Conservation (phyloP, 2,113 vertebrate species). For the Chlorocebus sabaeus region DNA sequence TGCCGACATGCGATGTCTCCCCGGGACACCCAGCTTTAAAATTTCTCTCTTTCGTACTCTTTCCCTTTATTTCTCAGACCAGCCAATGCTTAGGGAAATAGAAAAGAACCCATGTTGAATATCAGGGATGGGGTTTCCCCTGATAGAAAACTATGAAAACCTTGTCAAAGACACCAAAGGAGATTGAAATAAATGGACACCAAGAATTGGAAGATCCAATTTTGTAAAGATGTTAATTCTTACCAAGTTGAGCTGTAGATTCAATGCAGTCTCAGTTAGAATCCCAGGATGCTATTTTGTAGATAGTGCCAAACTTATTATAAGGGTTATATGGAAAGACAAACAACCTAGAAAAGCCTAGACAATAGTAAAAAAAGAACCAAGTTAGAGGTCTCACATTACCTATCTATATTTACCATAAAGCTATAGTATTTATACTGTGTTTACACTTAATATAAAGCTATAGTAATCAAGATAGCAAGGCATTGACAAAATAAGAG, state of each 20-base stretch:
- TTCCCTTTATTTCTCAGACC: too few relatives aligned
- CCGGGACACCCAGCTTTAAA: too few relatives aligned
- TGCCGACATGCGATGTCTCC: too few relatives aligned
- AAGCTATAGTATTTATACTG: neutral
- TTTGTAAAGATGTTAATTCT: neutral
- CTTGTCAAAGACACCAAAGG: neutral
- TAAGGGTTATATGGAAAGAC: neutral
- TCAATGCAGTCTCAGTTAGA: neutral
- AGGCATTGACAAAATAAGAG: neutral
- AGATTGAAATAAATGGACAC: neutral
- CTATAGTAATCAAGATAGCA: neutral
- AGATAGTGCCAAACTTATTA: neutral
- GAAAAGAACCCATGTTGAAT: too few relatives aligned
- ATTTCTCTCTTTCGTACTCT: too few relatives aligned
- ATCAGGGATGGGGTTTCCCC: too few relatives aligned
- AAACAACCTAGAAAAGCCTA: neutral
- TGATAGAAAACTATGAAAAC: neutral
- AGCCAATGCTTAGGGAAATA: too few relatives aligned
- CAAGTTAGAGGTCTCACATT: neutral
- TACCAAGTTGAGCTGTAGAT: neutral
- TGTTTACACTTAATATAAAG: neutral
- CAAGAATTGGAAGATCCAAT: neutral
- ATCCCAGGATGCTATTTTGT: neutral
- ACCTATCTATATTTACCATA: neutral
- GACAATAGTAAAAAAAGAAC: neutral